phyloP scores from a whole-genome alignment of 1,140 invertebrate species.

The Triops longicaudatus region DNA sequence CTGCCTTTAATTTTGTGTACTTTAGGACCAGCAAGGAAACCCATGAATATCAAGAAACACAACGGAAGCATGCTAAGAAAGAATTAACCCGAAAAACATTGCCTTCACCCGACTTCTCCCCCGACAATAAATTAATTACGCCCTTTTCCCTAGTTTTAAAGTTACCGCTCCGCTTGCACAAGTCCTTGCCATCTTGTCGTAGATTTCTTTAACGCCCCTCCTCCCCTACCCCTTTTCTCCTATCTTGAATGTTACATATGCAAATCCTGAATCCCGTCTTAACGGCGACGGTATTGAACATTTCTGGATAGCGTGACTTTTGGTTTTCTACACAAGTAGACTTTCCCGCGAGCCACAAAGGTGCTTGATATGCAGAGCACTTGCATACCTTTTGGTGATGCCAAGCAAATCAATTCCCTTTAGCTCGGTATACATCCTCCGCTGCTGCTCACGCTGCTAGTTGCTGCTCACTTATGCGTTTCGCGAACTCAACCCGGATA shows the following conservation, averaged over 20 bases:
- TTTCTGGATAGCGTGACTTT: not conserved
- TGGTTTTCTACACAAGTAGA: too few species aligned
- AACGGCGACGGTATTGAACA: not conserved
- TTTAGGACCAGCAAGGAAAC: not conserved
- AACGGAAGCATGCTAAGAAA: not conserved
- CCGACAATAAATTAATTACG: conserved; percentile 2
- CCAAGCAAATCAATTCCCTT: conserved; percentile 6
- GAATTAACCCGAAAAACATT: not conserved
- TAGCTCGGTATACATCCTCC: not conserved
- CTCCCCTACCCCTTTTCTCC: not conserved
- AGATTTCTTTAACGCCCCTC: not conserved
- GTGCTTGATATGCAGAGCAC: conserved; percentile 9
- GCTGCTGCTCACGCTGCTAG: not conserved
- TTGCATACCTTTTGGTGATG: not conserved
- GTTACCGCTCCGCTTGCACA: not conserved
- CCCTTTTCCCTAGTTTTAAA: not conserved
- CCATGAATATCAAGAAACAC: not conserved
- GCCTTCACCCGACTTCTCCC: not conserved
- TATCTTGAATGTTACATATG: not conserved
- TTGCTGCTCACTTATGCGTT: conserved; percentile 8
- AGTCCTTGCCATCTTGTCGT: not conserved
- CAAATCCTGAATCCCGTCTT: not conserved
- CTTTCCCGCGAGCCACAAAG: not conserved
- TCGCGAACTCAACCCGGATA: conserved; percentile 2
- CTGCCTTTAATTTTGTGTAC: not conserved